Evolutionary conservation across 2,113 vertebrate species (phyloP).

Genomic region (Microtus ochrogaster): DNA sequence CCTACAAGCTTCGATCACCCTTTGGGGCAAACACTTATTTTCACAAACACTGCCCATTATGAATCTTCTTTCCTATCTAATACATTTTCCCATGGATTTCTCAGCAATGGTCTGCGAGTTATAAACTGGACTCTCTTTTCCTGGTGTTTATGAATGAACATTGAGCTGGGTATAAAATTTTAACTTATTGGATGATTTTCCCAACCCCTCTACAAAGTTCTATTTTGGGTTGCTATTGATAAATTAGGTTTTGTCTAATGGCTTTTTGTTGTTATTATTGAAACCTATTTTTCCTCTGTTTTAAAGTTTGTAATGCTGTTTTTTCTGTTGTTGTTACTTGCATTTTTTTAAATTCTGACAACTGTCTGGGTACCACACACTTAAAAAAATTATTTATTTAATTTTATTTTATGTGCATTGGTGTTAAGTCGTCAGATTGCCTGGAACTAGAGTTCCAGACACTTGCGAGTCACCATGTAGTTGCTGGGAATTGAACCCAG

Average conservation of each 20-base stretch:
- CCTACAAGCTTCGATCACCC: neutral
- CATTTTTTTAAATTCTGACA: neutral
- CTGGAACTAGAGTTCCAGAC: neutral
- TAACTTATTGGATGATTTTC: neutral
- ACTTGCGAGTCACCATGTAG: neutral
- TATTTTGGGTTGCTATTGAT: neutral
- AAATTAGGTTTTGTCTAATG: neutral
- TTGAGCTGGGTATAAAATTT: constrained; percentile 45
- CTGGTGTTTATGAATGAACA: accelerated
- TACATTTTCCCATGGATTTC: neutral
- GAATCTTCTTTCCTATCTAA: neutral
- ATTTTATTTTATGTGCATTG: neutral
- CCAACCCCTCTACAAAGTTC: neutral
- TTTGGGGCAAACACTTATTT: neutral
- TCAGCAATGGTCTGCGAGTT: neutral
- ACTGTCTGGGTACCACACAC: neutral
- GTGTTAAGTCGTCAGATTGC: neutral
- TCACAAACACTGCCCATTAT: neutral
- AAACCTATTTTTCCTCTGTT: neutral
- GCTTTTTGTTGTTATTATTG: neutral
- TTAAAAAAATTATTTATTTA: neutral
- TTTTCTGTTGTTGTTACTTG: neutral
- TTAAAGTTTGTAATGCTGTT: neutral
- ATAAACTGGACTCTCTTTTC: neutral
- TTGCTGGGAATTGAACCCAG: neutral